Evolutionary conservation across 2,113 vertebrate genomes (phyloP), one percentile per base, ranked within the genome.

Genomic region (Odocoileus virginianus): DNA sequence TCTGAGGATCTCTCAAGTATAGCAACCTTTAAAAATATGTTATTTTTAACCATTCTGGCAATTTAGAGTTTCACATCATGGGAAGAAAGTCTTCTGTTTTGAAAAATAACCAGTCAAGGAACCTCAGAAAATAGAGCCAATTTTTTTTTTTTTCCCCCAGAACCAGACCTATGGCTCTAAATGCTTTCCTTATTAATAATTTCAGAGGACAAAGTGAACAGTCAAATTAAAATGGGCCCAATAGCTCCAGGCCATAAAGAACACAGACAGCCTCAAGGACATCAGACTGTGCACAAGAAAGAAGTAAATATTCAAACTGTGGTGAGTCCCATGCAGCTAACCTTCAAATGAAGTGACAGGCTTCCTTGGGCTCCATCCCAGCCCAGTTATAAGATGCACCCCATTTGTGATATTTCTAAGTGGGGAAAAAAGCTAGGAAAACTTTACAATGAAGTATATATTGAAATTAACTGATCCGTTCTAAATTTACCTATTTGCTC

Each of bases 301-400:
- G 36, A 28, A 54, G 47, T 74, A 7, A 50, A 2, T 33, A 21
- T 36, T 13, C 17, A 3, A 16, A 12, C 0, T 28, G 54, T 12
- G 1, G 21, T 1, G 5, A 11, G 7, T 0, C 1, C 21, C 4
- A 0, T 0, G 3, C 21, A 28, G 17, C 19, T 2, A 2, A 3
- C 21, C 9, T 10, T 43, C 47, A 3, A 12, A 6, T 2, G 2
- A 19, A 64, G 30, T 1, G 2, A 15, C 1, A 4, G 50, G 40
- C 52, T 60, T 4, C 28, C 33, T 30, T 55, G 13, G 33, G 27
- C 25, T 33, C 45, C 0, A 23, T 21, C 19, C 36, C 3, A 17
- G 50, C 17, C 33, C 7, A 21, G 60, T 15, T 28, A 2, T 2
- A 40, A 28, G 27, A 84, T 1, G 12, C 6, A 40, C 25, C 76